Evolutionary conservation across 2,888 invertebrate species (phyloP).

Genomic region (Drosophila peninsularis): DNA sequence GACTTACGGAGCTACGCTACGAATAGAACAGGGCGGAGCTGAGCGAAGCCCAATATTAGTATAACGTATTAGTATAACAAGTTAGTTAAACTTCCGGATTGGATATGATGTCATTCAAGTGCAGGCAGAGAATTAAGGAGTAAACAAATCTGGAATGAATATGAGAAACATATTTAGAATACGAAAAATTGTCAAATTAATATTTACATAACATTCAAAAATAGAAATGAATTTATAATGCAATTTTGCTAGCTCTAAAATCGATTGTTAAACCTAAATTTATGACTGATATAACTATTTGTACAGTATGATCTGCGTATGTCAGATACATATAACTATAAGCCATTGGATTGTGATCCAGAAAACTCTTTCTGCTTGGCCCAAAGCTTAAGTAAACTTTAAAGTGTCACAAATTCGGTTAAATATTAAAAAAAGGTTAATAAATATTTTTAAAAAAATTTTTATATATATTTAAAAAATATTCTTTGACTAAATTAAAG

Average conservation of each 20-base stretch:
- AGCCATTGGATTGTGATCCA: not conserved
- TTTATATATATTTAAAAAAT: too few relatives aligned
- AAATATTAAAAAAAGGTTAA: not conserved
- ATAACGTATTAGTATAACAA: not conserved
- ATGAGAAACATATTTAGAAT: too few relatives aligned
- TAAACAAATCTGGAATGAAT: not conserved
- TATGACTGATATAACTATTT: not conserved
- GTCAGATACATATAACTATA: not conserved
- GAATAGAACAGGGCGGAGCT: not conserved
- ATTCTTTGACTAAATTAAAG: too few relatives aligned
- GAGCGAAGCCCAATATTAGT: not conserved
- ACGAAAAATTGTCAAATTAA: not conserved
- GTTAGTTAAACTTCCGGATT: slow-evolving; percentile 8
- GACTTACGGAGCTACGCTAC: not conserved
- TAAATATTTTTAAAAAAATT: too few relatives aligned
- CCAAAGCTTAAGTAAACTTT: not conserved
- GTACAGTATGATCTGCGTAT: not conserved
- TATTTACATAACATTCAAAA: not conserved
- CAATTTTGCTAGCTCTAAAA: not conserved
- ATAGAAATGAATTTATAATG: not conserved
- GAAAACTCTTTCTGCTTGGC: not conserved
- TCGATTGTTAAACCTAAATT: not conserved
- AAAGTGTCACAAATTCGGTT: not conserved
- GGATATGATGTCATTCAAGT: not conserved
- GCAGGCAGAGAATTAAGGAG: not conserved